Percentiles rank a stretch among this genome's conserved stretches.
Conservation (phyloP, 2,888 invertebrate species). For the Erebia ligea region DNA sequence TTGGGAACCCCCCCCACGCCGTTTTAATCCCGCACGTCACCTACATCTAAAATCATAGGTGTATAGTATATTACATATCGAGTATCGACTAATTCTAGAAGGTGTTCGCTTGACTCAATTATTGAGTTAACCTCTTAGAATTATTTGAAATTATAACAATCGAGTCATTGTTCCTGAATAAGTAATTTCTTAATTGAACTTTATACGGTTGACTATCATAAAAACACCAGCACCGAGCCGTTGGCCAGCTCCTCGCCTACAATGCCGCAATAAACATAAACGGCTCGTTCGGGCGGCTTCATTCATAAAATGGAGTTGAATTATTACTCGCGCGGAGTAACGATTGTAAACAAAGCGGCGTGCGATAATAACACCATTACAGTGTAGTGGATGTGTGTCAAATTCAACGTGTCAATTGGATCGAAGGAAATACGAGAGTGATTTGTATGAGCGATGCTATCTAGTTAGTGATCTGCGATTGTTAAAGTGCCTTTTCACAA, state of each 20-base stretch:
- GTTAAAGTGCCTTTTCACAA: background rate
- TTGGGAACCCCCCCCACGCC: too few relatives aligned
- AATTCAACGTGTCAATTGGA: slow-evolving; percentile 35
- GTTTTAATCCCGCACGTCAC: too few relatives aligned
- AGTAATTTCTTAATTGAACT: too few relatives aligned
- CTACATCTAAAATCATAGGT: too few relatives aligned
- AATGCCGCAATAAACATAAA: slow-evolving; percentile 61
- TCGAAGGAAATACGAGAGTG: slow-evolving; percentile 15
- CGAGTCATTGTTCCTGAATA: too few relatives aligned
- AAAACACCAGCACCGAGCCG: background rate
- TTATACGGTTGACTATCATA: too few relatives aligned
- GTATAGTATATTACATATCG: too few relatives aligned
- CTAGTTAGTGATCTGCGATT: background rate
- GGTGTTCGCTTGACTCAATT: too few relatives aligned
- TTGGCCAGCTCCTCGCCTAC: background rate
- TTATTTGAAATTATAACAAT: too few relatives aligned
- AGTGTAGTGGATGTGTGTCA: slow-evolving; percentile 22
- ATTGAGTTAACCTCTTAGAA: too few relatives aligned
- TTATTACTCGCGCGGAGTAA: slow-evolving; percentile 51
- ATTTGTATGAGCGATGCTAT: background rate
- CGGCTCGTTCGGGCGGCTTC: slow-evolving; percentile 53
- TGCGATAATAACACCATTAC: slow-evolving; percentile 33
- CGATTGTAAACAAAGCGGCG: slow-evolving; percentile 41
- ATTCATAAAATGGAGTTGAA: slow-evolving; percentile 68
- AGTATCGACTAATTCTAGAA: too few relatives aligned